Conservation (phyloP, 2,113 vertebrate species). For the Lampris megalopsis region DNA sequence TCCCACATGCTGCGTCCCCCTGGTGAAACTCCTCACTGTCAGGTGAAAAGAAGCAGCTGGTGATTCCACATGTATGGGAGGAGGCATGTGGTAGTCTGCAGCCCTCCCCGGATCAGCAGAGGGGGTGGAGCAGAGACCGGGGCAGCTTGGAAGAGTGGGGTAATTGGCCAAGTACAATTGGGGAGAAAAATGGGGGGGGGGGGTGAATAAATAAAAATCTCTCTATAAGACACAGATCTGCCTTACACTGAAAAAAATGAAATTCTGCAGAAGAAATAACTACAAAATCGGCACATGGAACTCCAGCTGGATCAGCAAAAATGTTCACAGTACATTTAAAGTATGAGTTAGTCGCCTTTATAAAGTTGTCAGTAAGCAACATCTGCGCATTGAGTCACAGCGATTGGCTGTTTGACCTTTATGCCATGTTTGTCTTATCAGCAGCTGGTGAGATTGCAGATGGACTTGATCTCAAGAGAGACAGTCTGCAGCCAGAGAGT, state of each 20-base stretch:
- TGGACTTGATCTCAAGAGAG: slow-evolving; percentile 28
- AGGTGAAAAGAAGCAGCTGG: too few relatives aligned
- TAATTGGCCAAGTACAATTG: too few relatives aligned
- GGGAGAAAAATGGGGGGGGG: too few relatives aligned
- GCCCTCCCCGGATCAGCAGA: too few relatives aligned
- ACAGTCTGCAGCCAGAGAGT: slow-evolving; percentile 2
- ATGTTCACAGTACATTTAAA: slow-evolving; percentile 1
- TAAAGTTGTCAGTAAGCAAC: slow-evolving; percentile 67
- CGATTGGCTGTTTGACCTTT: slow-evolving; percentile 49
- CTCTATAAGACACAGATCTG: slow-evolving; percentile 6
- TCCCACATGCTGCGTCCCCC: too few relatives aligned
- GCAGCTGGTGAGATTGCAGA: slow-evolving; percentile 45
- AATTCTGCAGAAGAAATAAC: not conserved
- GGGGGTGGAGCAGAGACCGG: too few relatives aligned
- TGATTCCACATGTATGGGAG: too few relatives aligned
- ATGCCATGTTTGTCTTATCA: slow-evolving; percentile 42
- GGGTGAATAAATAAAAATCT: not conserved
- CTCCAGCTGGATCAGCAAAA: slow-evolving; percentile 40
- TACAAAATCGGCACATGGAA: not conserved
- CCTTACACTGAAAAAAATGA: not conserved
- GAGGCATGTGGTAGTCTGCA: too few relatives aligned
- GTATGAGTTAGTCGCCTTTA: slow-evolving; percentile 48
- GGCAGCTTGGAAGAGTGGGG: too few relatives aligned
- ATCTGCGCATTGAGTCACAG: slow-evolving; percentile 58
- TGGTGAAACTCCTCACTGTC: too few relatives aligned